Evolutionary conservation across 2,113 vertebrate genomes (phyloP).

Genomic region (Daubentonia madagascariensis): DNA sequence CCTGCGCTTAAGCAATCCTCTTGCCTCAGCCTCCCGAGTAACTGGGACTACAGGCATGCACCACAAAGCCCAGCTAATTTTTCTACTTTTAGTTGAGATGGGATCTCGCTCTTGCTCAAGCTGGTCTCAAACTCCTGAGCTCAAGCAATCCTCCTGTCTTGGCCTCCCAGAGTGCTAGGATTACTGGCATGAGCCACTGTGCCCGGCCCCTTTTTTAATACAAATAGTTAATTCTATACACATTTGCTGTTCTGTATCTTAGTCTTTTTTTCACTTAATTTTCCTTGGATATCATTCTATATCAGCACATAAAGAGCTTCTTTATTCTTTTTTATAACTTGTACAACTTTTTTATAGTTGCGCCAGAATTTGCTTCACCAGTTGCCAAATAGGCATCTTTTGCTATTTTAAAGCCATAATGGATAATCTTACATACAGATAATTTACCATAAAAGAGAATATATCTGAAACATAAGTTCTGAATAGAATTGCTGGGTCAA

Average conservation of each 20-base stretch:
- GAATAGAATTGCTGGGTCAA: neutral
- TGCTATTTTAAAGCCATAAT: neutral
- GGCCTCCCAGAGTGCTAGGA: too few relatives aligned
- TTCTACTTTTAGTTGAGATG: too few relatives aligned
- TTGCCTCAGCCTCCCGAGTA: too few relatives aligned
- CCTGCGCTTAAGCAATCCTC: too few relatives aligned
- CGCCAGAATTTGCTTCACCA: neutral
- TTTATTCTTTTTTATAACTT: neutral
- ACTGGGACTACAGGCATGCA: too few relatives aligned
- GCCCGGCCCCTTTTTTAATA: neutral
- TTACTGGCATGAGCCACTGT: too few relatives aligned
- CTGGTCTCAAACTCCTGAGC: too few relatives aligned
- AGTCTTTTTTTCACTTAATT: neutral
- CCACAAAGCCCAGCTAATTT: too few relatives aligned
- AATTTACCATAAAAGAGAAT: neutral
- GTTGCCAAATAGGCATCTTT: neutral
- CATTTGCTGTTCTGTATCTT: neutral
- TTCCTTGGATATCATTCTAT: neutral
- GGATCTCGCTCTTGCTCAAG: too few relatives aligned
- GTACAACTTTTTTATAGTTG: neutral
- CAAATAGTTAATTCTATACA: neutral
- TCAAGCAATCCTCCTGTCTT: too few relatives aligned
- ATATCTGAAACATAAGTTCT: constrained; percentile 30
- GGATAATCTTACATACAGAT: neutral
- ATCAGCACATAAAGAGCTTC: neutral